A percentile compares a stretch with the other conserved stretches of the same genome.
phyloP scores from a whole-genome alignment of 2,113 vertebrate species.

The Pangasianodon gigas region DNA sequence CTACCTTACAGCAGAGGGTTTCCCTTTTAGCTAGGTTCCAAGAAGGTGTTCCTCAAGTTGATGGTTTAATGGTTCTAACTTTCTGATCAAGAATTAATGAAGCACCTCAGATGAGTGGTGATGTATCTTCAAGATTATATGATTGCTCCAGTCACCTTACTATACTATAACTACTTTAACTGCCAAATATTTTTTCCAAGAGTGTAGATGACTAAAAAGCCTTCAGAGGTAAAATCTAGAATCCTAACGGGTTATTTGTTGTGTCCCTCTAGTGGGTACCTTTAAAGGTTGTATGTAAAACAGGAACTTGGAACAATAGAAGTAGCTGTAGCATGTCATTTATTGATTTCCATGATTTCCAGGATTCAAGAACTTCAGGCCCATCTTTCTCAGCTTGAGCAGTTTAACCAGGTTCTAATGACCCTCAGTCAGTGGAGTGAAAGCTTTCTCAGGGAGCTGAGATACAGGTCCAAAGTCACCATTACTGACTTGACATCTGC shows the following conservation, averaged over 20 bases:
- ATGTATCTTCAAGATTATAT: not conserved
- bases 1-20: not conserved
- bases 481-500: conserved; percentile 75
- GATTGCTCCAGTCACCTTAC: not conserved
- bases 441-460: conserved; percentile 80
- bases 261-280: not conserved
- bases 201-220: not conserved
- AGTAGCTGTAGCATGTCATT: not conserved
- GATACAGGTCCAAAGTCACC: conserved; percentile 81
- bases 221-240: not conserved
- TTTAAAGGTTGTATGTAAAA: not conserved
- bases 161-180: not conserved
- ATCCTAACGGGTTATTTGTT: not conserved
- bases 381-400: conserved; percentile 76
- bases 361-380: conserved; percentile 80
- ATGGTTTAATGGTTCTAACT: not conserved
- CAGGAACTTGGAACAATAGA: not conserved
- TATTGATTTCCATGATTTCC: not conserved
- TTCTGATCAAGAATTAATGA: not conserved
- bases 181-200: not conserved
- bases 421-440: conserved; percentile 86
- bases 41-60: not conserved
- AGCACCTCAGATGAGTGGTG: not conserved
- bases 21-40: not conserved
- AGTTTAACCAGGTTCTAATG: conserved; percentile 82